Base-by-base conservation (phyloP, 2,797 vertebrate genomes). In the Cephalopachus bancanus region DNA sequence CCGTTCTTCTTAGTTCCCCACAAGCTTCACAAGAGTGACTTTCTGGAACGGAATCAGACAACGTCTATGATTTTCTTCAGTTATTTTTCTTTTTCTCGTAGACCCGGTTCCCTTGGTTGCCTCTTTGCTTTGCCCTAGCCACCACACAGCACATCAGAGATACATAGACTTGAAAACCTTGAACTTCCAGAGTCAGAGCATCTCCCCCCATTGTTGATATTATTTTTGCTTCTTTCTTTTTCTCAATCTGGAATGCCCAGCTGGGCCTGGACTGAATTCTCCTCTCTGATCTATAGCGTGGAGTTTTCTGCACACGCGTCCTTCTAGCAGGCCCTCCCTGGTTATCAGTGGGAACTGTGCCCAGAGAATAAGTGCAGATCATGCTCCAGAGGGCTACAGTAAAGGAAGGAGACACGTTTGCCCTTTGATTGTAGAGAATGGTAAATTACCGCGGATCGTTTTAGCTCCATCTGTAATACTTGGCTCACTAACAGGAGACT, bases 31-130 rank as follows among this genome's bases (percentile, higher is more conserved):
- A 84, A 95, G 79, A 97, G 37, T 80, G 93, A 93, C 75, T 95
- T 96, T 96, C 94, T 95, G 97, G 97, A 98, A 97, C 59, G 0
- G 5, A 97, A 96, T 98, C 93, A 97, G 65, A 96, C 4, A 0
- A 44, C 75, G 89, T 91, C 88, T 98, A 49, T 93, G 89, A 83
- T 96, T 97, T 97, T 72, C 62, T 83, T 80, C 30, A 75, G 53
- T 93, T 93, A 9, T 49, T 92, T 94, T 91, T 94, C 75, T 89
- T 95, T 96, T 87, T 87, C 65, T 89, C 57, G n/a, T 81, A 81
- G 75, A 89, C 28, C 30, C 15, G 78, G 74, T 87, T 94, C 89
- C 75, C 65, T 94, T 57, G 69, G 89, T 80, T 96, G 75, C 20
- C 81, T 57, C 75, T 95, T 93, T 83, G 93, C 83, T 30, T 93